Base-by-base conservation (phyloP, 2,888 invertebrate species). In the Oscheius sp. region DNA sequence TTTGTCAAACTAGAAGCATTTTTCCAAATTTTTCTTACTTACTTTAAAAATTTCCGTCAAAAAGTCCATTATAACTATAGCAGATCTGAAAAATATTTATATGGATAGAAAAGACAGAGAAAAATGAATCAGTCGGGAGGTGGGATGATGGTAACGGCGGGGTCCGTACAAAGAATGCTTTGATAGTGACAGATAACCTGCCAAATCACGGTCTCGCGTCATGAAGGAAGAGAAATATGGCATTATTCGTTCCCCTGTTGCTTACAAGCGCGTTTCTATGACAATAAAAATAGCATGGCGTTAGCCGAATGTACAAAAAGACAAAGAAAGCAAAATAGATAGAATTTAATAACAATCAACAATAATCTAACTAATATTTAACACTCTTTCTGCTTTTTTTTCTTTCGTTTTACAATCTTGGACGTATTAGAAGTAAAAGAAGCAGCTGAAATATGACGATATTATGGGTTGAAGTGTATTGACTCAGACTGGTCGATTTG, bases 391-490 rank as follows among this genome's bases (percentile, higher is more conserved):
- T 41, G 12, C 5, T 41, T 41, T 3, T n/a, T 44, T 20, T 44
- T 59, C n/a, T 59, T 59, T 28, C 44, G 41, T 44, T 14, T 38
- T 20, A 14, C 8, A 14, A n/a, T 24, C 2, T 26, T 26, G 14
- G 54, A 32, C n/a, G 26, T 4, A 14, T 26, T 33, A 17, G 12
- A 2, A 12, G 14, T 22, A 2, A 44, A 38, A 24, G 26, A 41
- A 22, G 41, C 59, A 30, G 20, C 59, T 44, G 44, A 59, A 59
- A 44, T 26, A 28, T 24, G n/a, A n/a, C 8, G 1, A 44, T 44
- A 12, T 14, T 28, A 28, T 32, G 17, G n/a, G 33, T 32, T 33
- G 14, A 20, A 28, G 26, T 28, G 41, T 44, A 22, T 41, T 41
- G 24, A 28, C 51, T 28, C 51, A 32, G n/a, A 28, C 28, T n/a